Evolutionary conservation across 2,888 invertebrate species (phyloP).

Genomic region (Oxytorus armatus): DNA sequence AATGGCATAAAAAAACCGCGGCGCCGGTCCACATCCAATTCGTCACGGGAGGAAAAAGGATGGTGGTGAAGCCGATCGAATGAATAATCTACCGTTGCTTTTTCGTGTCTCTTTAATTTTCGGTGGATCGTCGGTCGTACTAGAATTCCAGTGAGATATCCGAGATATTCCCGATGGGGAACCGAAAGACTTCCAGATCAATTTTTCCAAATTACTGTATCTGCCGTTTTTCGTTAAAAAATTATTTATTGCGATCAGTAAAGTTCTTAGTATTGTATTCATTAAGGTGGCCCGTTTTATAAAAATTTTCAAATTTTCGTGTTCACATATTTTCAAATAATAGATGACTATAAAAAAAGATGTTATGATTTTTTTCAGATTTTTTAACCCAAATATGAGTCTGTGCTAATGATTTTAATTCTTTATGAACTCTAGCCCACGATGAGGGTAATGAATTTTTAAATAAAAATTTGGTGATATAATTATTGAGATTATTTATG

Average conservation of each 20-base stretch:
- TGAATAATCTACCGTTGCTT: constrained; percentile 56
- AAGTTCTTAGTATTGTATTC: not conserved
- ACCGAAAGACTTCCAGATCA: not conserved
- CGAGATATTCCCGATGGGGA: constrained; percentile 8
- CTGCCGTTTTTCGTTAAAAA: not conserved
- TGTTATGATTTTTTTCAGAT: no score
- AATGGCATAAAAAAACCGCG: constrained; percentile 56
- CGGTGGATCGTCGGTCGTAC: not conserved
- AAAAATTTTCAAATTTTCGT: no score
- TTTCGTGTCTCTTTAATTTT: constrained; percentile 31
- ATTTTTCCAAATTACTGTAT: constrained; percentile 5
- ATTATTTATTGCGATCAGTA: constrained; percentile 14
- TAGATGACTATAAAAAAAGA: no score
- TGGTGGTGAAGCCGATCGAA: constrained; percentile 45
- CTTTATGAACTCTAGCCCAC: no score
- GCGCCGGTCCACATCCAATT: constrained; percentile 51
- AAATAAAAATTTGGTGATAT: no score
- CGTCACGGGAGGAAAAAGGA: constrained; percentile 7
- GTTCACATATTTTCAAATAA: no score
- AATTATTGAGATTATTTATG: no score
- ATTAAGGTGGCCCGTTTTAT: no score
- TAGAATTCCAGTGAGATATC: not conserved
- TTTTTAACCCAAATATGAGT: no score
- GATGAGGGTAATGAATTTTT: no score
- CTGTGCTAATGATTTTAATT: no score